Percentiles rank a stretch among this genome's conserved stretches.
These are phyloP conservation scores for Drosophila falleni DNA, from an alignment of 2,888 invertebrate genomes.

Conservation along the genomic window DNA sequence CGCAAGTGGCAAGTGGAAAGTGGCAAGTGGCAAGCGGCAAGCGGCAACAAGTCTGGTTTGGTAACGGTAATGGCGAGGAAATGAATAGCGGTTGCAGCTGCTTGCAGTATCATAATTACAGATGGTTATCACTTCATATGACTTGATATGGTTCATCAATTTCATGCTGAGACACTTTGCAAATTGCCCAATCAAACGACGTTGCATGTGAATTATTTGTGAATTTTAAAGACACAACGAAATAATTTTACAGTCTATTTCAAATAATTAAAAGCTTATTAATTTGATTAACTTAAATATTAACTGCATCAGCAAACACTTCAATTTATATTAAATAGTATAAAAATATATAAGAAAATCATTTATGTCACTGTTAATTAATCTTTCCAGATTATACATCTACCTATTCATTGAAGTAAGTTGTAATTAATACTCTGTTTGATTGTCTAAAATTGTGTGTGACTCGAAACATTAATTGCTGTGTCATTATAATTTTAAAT, in stretches of 20 bases:
- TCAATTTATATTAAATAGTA: no score
- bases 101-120: slow-evolving; percentile 45
- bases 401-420: no score
- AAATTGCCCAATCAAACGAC: slow-evolving; percentile 7
- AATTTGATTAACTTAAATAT: no score
- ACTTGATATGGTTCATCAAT: slow-evolving; percentile 25
- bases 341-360: no score
- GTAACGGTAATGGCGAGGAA: slow-evolving; percentile 47
- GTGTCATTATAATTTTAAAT: not conserved
- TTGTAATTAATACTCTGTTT: no score
- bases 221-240: not conserved
- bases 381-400: no score
- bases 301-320: no score
- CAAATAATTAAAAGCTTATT: not conserved
- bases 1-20: slow-evolving; percentile 44
- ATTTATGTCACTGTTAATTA: no score
- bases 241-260: not conserved
- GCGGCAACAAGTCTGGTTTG: slow-evolving; percentile 41
- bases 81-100: slow-evolving; percentile 51
- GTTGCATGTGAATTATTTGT: not conserved
- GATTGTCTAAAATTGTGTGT: no score
- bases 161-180: slow-evolving; percentile 1
- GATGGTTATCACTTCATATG: slow-evolving; percentile 47
- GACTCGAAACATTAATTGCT: no score
- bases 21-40: slow-evolving; percentile 17